These are phyloP conservation scores for Pristionchus pacificus DNA, from an alignment of 1,140 invertebrate genomes.

Conservation along the genomic window DNA sequence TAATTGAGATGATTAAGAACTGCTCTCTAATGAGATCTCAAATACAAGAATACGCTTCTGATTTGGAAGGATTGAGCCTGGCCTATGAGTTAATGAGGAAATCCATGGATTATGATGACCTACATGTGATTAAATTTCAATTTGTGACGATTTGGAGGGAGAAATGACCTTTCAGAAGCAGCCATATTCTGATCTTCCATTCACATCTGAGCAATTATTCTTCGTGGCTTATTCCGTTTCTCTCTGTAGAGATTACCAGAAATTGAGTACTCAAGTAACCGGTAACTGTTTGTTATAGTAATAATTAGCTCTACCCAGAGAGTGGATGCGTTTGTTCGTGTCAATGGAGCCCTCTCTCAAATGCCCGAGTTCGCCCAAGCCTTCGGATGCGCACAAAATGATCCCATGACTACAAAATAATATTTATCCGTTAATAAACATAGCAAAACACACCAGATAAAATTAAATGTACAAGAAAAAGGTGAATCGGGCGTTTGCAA, in stretches of 20 bases:
- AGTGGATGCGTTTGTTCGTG: background rate
- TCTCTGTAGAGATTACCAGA: background rate
- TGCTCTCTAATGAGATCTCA: background rate
- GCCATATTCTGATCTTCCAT: background rate
- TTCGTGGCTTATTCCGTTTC: background rate
- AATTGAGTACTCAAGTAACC: background rate
- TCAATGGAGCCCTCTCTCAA: background rate
- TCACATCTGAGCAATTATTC: background rate
- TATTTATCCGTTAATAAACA: no score
- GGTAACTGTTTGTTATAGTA: background rate
- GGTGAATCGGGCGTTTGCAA: no score
- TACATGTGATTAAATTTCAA: background rate
- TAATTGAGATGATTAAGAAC: no score
- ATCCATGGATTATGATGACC: background rate
- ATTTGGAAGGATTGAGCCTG: background rate
- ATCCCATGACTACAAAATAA: background rate
- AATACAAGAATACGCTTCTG: background rate
- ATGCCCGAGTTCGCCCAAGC: background rate
- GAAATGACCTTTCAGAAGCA: background rate
- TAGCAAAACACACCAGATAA: no score
- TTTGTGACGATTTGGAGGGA: background rate
- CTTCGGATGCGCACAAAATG: background rate
- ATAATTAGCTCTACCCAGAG: background rate
- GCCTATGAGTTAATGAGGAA: background rate
- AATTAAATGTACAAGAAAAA: no score